Conservation (phyloP, 2,797 vertebrate genomes). For the Anolis apletophallus region DNA sequence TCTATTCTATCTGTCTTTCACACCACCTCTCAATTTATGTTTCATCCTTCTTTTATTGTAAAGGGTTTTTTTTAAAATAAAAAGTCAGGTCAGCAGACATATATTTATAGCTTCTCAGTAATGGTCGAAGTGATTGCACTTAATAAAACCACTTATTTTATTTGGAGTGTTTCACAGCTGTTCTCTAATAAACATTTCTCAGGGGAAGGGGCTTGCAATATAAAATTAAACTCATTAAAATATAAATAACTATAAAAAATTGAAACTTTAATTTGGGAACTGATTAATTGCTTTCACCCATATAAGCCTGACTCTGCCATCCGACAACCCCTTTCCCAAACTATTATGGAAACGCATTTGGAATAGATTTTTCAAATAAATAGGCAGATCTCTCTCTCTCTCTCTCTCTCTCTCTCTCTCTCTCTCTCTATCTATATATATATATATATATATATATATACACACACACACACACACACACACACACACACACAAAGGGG, state of each 20-base stretch:
- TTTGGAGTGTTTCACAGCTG: too few relatives aligned
- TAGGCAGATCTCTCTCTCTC: neutral
- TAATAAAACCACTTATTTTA: neutral
- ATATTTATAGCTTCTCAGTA: neutral
- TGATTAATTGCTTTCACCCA: too few relatives aligned
- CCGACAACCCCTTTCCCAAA: neutral
- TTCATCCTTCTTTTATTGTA: neutral
- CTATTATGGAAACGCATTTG: neutral
- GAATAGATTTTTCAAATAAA: neutral
- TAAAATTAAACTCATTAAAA: too few relatives aligned
- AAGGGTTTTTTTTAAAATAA: neutral
- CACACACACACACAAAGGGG: too few relatives aligned
- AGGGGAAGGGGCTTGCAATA: too few relatives aligned
- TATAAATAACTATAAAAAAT: too few relatives aligned
- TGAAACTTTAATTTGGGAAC: too few relatives aligned
- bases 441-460: too few relatives aligned
- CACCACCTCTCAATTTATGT: neutral
- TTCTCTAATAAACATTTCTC: too few relatives aligned
- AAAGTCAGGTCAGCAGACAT: neutral
- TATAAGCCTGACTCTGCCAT: neutral
- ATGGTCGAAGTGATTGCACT: neutral
- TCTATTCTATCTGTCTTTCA: neutral
- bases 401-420: too few relatives aligned
- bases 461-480: too few relatives aligned
- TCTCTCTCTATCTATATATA: too few relatives aligned